Evolutionary conservation across 1,140 invertebrate genomes (phyloP).

Genomic region (Eubasilissa regina): DNA sequence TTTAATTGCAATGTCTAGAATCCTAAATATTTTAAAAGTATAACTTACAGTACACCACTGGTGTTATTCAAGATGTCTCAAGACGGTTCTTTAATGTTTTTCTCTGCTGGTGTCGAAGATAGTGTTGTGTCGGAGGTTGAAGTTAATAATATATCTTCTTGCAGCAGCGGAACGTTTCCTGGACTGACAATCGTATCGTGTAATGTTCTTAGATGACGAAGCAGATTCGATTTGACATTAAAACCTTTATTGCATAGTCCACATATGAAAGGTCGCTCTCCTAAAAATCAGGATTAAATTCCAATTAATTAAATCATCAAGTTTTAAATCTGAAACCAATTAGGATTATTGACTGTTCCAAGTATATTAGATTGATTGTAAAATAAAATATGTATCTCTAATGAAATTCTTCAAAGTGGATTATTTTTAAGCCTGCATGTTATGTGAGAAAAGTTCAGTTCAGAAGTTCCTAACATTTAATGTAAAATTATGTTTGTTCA

Average conservation of each 20-base stretch:
- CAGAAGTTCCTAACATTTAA: too few relatives aligned
- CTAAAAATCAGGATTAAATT: conserved; percentile 57
- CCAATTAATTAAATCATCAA: too few relatives aligned
- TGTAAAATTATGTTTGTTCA: too few relatives aligned
- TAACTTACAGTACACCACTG: background rate
- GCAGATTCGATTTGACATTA: conserved; percentile 84
- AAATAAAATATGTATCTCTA: too few relatives aligned
- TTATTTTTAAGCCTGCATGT: too few relatives aligned
- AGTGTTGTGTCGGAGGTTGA: conserved; percentile 16
- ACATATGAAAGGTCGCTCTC: conserved; percentile 81
- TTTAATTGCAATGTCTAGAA: too few relatives aligned
- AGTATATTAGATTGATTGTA: too few relatives aligned
- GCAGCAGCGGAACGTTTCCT: conserved; percentile 60
- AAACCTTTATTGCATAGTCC: conserved; percentile 84
- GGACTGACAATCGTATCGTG: conserved; percentile 76
- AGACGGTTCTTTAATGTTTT: conserved; percentile 65
- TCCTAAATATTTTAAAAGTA: too few relatives aligned
- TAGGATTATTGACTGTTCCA: too few relatives aligned
- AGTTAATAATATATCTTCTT: conserved; percentile 54
- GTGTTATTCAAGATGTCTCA: conserved; percentile 63
- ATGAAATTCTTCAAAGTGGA: too few relatives aligned
- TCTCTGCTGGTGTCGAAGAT: conserved; percentile 63
- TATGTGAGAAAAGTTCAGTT: too few relatives aligned
- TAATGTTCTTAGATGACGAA: conserved; percentile 81
- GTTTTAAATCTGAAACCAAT: too few relatives aligned